Evolutionary conservation across 2,797 vertebrate genomes (phyloP).

Genomic region (Perodicticus potto): DNA sequence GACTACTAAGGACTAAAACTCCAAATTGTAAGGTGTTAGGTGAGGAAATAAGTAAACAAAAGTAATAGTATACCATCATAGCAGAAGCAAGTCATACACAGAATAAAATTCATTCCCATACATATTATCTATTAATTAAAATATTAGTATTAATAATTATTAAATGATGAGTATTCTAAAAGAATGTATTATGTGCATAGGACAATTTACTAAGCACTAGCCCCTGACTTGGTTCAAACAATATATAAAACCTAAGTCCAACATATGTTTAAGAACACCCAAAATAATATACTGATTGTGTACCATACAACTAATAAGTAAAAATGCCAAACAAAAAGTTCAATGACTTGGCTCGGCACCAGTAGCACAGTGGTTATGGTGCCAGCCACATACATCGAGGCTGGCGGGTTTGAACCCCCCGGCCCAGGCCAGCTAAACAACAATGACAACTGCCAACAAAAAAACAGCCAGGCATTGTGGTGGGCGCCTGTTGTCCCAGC

Average conservation of each 20-base stretch:
- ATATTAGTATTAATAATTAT: not conserved
- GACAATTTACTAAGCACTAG: not conserved
- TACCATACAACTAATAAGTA: not conserved
- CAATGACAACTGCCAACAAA: too few species aligned
- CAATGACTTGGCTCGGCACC: not conserved
- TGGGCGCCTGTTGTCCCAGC: too few species aligned
- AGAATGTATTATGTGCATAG: not conserved
- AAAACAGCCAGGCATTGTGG: too few species aligned
- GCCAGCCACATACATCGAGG: too few species aligned
- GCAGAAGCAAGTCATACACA: not conserved
- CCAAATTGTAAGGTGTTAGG: not conserved
- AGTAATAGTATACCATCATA: not conserved
- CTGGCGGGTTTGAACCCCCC: too few species aligned
- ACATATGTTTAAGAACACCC: not conserved
- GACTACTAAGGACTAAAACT: constrained; percentile 22
- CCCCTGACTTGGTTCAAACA: not conserved
- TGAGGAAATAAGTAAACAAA: not conserved
- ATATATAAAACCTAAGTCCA: not conserved
- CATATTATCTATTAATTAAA: constrained; percentile 2
- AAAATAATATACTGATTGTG: constrained; percentile 22
- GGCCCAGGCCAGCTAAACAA: too few species aligned
- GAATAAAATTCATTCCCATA: constrained; percentile 7
- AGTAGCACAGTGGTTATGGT: too few species aligned
- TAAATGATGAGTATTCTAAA: not conserved
- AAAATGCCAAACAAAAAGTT: not conserved